Evolutionary conservation across 2,888 invertebrate species (phyloP).

Genomic region (Clunio marinus): DNA sequence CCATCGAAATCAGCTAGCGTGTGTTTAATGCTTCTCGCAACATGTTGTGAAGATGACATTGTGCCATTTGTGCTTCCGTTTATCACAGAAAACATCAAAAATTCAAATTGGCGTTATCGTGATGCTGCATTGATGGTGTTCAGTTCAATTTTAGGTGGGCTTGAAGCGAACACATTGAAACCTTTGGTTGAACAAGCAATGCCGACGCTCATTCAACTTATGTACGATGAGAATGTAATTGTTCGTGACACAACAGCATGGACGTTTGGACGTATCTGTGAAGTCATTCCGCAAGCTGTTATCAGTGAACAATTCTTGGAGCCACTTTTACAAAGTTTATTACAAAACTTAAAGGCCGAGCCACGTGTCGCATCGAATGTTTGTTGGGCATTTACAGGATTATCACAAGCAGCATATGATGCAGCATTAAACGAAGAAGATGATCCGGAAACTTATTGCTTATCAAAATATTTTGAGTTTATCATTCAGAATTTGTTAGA

Average conservation of each 20-base stretch:
- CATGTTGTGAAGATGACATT: constrained; percentile 95
- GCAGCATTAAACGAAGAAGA: constrained; percentile 66
- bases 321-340: constrained; percentile 73
- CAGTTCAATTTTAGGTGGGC: constrained; percentile 88
- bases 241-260: constrained; percentile 97
- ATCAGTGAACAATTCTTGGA: constrained; percentile 81
- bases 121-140: constrained; percentile 99
- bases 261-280: constrained; percentile 97
- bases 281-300: constrained; percentile 92
- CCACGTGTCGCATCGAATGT: constrained; percentile 97
- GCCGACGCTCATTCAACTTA: constrained; percentile 88
- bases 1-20: constrained; percentile 99
- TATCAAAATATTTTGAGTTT: constrained; percentile 89
- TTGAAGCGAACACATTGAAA: constrained; percentile 80
- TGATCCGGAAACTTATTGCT: constrained; percentile 83
- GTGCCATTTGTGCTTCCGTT: constrained; percentile 95
- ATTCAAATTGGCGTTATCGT: constrained; percentile 83
- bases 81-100: constrained; percentile 90
- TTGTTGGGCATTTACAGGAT: constrained; percentile 97
- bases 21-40: constrained; percentile 94
- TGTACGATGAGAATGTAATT: constrained; percentile 90
- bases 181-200: constrained; percentile 95
- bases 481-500: constrained; percentile 88
- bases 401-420: constrained; percentile 96
- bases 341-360: constrained; percentile 85